These are phyloP conservation scores for Aythya baeri DNA, from an alignment of 2,113 vertebrate genomes.

Conservation along the genomic window DNA sequence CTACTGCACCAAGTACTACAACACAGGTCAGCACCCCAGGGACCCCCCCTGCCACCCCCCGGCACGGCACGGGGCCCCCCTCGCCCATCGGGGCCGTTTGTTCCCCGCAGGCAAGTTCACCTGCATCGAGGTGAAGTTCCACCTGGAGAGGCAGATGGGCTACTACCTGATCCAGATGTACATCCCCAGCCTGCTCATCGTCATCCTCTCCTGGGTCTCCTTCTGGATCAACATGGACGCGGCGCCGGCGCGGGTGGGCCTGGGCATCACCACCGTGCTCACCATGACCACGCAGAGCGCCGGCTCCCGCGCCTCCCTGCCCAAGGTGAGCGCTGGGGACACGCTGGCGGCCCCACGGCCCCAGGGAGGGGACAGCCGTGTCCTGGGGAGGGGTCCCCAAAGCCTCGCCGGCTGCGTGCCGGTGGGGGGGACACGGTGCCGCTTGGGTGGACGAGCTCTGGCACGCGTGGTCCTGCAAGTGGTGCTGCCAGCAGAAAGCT, in stretches of 20 bases:
- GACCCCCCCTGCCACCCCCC: neutral
- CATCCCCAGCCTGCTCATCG: slow-evolving; percentile 92
- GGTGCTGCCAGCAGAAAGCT: too few relatives aligned
- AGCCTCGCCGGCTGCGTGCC: neutral
- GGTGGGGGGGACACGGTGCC: accelerated
- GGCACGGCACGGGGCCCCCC: accelerated
- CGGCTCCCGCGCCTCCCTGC: slow-evolving; percentile 89
- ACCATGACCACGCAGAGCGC: slow-evolving; percentile 96
- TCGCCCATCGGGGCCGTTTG: accelerated
- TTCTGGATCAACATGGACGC: slow-evolving; percentile 98
- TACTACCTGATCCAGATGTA: slow-evolving; percentile 98
- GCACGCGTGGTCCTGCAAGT: too few relatives aligned
- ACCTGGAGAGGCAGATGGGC: slow-evolving; percentile 93
- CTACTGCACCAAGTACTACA: slow-evolving; percentile 94
- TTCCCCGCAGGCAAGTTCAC: slow-evolving; percentile 87
- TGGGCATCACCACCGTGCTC: slow-evolving; percentile 93
- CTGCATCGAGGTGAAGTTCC: slow-evolving; percentile 95
- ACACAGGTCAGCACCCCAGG: slow-evolving; percentile 84
- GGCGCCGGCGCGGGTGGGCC: slow-evolving; percentile 88
- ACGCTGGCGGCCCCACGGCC: neutral
- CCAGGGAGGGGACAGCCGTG: neutral
- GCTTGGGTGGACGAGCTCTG: accelerated
- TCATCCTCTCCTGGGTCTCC: slow-evolving; percentile 94
- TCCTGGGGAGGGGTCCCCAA: neutral
- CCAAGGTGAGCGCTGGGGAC: slow-evolving; percentile 79